These are phyloP conservation scores for Anagrus nilaparvatae DNA, from an alignment of 1,140 invertebrate genomes.

Conservation along the genomic window DNA sequence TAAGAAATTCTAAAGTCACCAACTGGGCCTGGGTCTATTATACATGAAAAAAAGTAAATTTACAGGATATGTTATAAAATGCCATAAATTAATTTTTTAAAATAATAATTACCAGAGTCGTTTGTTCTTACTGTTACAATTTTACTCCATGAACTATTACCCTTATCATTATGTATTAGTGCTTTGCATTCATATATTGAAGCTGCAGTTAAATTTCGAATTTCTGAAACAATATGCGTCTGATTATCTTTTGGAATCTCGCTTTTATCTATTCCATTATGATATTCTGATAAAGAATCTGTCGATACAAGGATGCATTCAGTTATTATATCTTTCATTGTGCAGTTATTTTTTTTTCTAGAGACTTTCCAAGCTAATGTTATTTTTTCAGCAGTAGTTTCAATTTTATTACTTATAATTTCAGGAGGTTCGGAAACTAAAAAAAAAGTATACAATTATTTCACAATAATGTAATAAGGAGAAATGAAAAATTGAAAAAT, in stretches of 20 bases:
- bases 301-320: too few relatives aligned
- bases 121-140: slow-evolving; percentile 15
- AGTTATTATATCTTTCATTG: slow-evolving; percentile 10
- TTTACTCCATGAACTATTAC: slow-evolving; percentile 18
- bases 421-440: slow-evolving; percentile 15
- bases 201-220: slow-evolving; percentile 22
- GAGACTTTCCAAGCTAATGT: slow-evolving; percentile 21
- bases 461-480: too few relatives aligned
- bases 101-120: slow-evolving; percentile 22
- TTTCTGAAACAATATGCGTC: too few relatives aligned
- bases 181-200: slow-evolving; percentile 25
- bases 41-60: too few relatives aligned
- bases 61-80: too few relatives aligned
- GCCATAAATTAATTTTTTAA: too few relatives aligned
- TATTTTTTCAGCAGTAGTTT: slow-evolving; percentile 10
- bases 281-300: too few relatives aligned
- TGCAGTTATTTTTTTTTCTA: slow-evolving; percentile 22
- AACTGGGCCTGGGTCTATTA: slow-evolving; percentile 10
- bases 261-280: neutral
- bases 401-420: neutral
- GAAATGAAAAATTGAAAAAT: too few relatives aligned
- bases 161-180: slow-evolving; percentile 15
- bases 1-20: slow-evolving; percentile 22
- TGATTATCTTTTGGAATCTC: slow-evolving; percentile 12
- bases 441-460: too few relatives aligned